Conservation (phyloP, 2,113 vertebrate genomes). For the Ifrita kowaldi region DNA sequence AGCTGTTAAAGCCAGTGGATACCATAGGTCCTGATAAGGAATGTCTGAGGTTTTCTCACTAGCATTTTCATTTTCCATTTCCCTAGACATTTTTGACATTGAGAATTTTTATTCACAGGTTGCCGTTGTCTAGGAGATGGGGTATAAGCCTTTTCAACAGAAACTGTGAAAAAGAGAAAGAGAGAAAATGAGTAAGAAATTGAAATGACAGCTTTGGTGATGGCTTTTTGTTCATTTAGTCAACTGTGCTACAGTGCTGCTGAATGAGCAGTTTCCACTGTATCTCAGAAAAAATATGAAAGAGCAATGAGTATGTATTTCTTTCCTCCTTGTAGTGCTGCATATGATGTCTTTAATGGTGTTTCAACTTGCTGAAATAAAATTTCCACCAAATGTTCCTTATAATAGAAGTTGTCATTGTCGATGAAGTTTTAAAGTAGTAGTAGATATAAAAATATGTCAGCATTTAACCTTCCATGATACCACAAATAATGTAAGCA, state of each 20-base stretch:
- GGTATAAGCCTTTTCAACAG: not conserved
- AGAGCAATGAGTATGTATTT: not conserved
- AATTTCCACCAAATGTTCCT: not conserved
- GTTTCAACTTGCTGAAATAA: not conserved
- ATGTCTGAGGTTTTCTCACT: not conserved
- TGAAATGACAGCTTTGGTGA: conserved; percentile 4
- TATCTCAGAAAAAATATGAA: not conserved
- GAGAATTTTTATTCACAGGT: not conserved
- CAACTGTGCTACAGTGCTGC: not conserved
- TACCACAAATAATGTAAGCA: not conserved
- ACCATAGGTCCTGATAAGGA: not conserved
- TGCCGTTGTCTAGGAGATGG: not conserved
- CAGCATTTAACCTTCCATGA: not conserved
- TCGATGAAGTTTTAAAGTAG: not conserved
- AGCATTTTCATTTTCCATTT: not conserved
- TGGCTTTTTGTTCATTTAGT: not conserved
- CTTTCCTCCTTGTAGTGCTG: not conserved
- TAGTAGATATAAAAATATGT: not conserved
- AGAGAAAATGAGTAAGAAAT: not conserved
- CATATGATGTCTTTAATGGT: not conserved
- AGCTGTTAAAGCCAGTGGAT: not conserved
- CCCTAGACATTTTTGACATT: not conserved
- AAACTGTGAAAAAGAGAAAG: not conserved
- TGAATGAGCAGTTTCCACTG: not conserved
- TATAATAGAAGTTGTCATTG: not conserved